Evolutionary conservation across 2,888 invertebrate species (phyloP), one percentile per base, ranked within the genome.

Genomic region (Liodrosophila aerea): DNA sequence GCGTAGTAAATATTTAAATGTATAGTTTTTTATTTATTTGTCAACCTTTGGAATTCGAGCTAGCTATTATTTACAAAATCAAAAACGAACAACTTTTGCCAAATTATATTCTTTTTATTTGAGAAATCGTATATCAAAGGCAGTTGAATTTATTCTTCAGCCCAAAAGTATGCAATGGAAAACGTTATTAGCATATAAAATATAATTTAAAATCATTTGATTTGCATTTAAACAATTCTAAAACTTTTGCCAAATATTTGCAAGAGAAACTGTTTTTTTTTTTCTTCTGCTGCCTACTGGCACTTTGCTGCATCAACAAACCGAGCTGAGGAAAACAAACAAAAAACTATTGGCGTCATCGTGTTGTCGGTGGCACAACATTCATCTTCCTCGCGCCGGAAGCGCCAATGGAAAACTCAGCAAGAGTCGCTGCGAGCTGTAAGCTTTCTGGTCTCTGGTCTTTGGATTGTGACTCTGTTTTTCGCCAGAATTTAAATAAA

Each of bases 311-410:
- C 66, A 61, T 80, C 81, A 66, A 80, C 76, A 70, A 65, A 62
- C 54, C 29, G 33, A 50, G 59, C 29, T 34, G 50, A 58, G 58
- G 58, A 37, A 56, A 29, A 59, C 60, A 50, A 22, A 22, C 58
- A 69, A 78, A 85, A 77, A 84, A 77, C 70, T 72, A 84, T 77
- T 87, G 88, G 88, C 87, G 87, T 88, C 87, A 77, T 82, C 83
- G 77, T 85, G 87, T 86, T 88, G 85, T 85, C 86, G 86, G 76
- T 82, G 81, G 66, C 76, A 70, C 74, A 80, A 84, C 87, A 88
- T 88, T 82, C 87, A 88, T 88, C 88, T 88, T 88, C 54, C 87
- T 86, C 73, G 81, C 77, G 77, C 88, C 87, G 87, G 87, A 88
- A 87, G 77, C 82, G 71, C 77, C 73, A 70, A 56, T 67, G 72